Conservation (phyloP, 2,797 vertebrate genomes). For the Sardinella longiceps region DNA sequence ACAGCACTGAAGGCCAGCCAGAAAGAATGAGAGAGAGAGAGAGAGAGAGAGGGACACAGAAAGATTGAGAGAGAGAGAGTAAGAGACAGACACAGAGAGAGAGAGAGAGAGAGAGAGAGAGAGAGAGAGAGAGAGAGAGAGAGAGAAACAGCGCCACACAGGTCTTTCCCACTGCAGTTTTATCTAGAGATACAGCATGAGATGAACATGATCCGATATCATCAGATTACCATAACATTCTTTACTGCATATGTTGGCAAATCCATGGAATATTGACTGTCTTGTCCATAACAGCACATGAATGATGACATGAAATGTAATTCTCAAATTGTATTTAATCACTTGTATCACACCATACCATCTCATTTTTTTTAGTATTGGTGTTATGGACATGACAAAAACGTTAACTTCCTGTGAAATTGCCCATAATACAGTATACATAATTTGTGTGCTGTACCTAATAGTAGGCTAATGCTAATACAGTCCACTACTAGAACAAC, state of each 20-base stretch:
- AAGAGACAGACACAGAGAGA: not conserved
- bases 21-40: slow-evolving; percentile 25
- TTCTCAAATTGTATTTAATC: no score
- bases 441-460: not conserved
- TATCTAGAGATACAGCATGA: not conserved
- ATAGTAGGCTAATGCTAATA: no score
- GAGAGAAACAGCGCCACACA: not conserved
- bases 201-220: not conserved
- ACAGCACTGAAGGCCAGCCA: slow-evolving; percentile 42
- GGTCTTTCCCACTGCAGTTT: not conserved
- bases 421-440: no score
- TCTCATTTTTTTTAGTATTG: no score
- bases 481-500: not conserved
- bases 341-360: no score
- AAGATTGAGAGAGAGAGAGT: not conserved
- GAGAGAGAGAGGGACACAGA: not conserved
- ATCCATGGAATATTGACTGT: no score
- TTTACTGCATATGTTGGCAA: no score
- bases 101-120: not conserved
- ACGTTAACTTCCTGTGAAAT: no score
- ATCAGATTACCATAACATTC: not conserved
- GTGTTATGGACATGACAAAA: no score
- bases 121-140: not conserved
- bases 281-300: no score
- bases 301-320: no score